These are phyloP conservation scores for Plagiodera versicolora DNA, from an alignment of 2,888 invertebrate genomes.

Conservation along the genomic window DNA sequence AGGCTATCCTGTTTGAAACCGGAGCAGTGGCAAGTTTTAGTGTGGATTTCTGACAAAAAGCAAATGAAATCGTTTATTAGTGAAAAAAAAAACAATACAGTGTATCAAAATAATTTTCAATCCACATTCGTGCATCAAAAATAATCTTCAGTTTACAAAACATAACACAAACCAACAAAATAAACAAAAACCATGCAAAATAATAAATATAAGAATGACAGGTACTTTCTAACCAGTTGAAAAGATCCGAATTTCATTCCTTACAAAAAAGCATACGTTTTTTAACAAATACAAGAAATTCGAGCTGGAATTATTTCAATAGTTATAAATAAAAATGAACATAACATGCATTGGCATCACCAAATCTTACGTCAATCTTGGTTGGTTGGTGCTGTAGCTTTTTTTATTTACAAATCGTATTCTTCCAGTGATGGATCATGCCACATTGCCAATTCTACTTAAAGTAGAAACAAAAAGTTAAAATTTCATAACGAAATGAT, in stretches of 20 bases:
- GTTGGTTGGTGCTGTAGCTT: slow-evolving; percentile 41
- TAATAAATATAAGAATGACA: slow-evolving; percentile 14
- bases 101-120: neutral
- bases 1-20: slow-evolving; percentile 64
- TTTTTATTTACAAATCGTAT: slow-evolving; percentile 8
- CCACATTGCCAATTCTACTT: slow-evolving; percentile 14
- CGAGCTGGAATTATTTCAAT: too few relatives aligned
- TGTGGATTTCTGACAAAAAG: slow-evolving; percentile 55
- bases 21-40: slow-evolving; percentile 60
- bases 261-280: neutral
- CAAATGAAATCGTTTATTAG: slow-evolving; percentile 29
- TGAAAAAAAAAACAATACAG: slow-evolving; percentile 23
- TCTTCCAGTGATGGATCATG: slow-evolving; percentile 20
- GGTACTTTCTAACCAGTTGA: neutral
- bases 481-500: too few relatives aligned
- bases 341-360: neutral
- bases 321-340: neutral
- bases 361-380: neutral
- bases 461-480: too few relatives aligned
- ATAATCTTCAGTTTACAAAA: slow-evolving; percentile 12
- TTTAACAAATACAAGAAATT: neutral
- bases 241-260: too few relatives aligned
- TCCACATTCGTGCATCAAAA: neutral
- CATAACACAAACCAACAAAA: slow-evolving; percentile 40
- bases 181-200: slow-evolving; percentile 14